These are phyloP conservation scores for Endomychus coccineus DNA, from an alignment of 2,888 invertebrate genomes.

Conservation along the genomic window DNA sequence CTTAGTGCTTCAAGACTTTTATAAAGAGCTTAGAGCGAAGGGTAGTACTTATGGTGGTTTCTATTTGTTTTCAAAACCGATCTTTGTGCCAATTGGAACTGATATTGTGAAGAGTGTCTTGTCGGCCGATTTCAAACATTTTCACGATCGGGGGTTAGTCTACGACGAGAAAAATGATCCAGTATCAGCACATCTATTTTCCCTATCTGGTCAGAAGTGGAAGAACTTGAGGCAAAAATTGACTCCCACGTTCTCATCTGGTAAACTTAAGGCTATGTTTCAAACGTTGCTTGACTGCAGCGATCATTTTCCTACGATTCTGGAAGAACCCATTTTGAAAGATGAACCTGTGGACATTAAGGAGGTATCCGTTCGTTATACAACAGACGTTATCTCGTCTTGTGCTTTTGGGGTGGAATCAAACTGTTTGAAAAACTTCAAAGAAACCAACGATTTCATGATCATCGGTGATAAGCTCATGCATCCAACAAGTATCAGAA, in stretches of 20 bases:
- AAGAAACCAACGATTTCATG: conserved; percentile 38
- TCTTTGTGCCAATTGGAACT: too few species aligned
- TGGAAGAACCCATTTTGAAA: conserved; percentile 12
- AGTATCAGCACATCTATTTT: conserved; percentile 41
- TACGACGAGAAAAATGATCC: conserved; percentile 41
- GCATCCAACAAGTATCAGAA: conserved; percentile 25
- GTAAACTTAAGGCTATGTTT: conserved; percentile 50
- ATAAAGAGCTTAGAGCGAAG: conserved; percentile 11
- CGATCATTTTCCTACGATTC: conserved; percentile 30
- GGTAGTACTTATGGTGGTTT: too few species aligned
- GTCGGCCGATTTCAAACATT: conserved; percentile 46
- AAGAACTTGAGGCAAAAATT: conserved; percentile 46
- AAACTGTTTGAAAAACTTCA: conserved; percentile 36
- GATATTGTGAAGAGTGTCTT: conserved; percentile 45
- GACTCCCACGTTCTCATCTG: conserved; percentile 49
- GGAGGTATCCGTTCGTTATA: conserved; percentile 37
- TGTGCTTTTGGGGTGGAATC: conserved; percentile 44
- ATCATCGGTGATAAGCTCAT: conserved; percentile 35
- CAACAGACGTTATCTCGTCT: conserved; percentile 44
- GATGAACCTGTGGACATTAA: conserved; percentile 28
- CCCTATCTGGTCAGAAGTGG: conserved; percentile 48
- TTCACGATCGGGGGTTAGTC: conserved; percentile 43
- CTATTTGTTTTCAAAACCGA: too few species aligned
- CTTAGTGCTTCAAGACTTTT: conserved; percentile 4
- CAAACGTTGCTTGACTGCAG: conserved; percentile 40